Base-by-base conservation (phyloP, 1,140 invertebrate genomes). In the Cryptotermes secundus region DNA sequence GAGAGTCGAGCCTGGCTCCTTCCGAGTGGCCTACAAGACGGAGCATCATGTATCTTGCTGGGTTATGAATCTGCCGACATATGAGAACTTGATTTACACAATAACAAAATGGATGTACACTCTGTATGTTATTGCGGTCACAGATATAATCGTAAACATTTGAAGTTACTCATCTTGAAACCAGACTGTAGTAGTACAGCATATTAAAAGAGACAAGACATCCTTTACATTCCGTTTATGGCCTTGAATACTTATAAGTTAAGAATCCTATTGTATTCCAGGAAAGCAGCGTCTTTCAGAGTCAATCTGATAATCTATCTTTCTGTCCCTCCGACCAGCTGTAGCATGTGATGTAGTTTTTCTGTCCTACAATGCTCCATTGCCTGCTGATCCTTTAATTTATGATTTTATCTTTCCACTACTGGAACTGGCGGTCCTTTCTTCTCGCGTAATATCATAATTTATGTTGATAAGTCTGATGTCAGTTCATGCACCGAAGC, bases 321-420 rank as follows among this genome's bases (percentile, higher is more conserved):
- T 6, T 12, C 53, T 26, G n/a, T 26, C 59, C 59, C 19, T 65
- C 59, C 3, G 16, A 65, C 3, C 6, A 65, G n/a, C 59, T 16
- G 16, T 45, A 31, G 59, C 59, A 65, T n/a, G n/a, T 65, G 59
- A 65, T n/a, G 59, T 12, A 12, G 59, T 26, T 31, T 65, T 65
- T 65, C 59, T n/a, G 59, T 12, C 1, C 3, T 65, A 26, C 19
- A 65, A 65, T 65, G 59, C 59, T 65, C 59, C 59, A 65, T 65
- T 65, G 59, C 59, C 26, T 65, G n/a, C 59, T n/a, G n/a, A 65
- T 65, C 26, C 26, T 65, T 65, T 65, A 31, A 16, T 31, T n/a
- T 65, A 65, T 65, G 59, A 65, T 65, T 65, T 65, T n/a, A 65
- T 65, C 59, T 65, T 4, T 65, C n/a, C 59, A 65, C 59, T 65